phyloP scores from a whole-genome alignment of 2,797 vertebrate species.

The Varecia variegata region DNA sequence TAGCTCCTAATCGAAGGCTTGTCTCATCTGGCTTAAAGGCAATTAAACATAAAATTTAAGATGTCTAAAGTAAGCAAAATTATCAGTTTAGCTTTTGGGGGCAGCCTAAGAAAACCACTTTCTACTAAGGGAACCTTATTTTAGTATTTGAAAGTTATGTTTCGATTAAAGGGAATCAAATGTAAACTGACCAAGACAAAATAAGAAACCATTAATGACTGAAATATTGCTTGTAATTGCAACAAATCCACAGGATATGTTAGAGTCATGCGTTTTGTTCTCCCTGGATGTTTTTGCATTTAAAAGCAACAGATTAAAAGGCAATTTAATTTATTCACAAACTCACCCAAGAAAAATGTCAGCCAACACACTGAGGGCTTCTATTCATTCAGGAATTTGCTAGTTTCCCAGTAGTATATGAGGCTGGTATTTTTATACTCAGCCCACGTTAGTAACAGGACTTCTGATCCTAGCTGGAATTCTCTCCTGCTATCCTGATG shows the following conservation, averaged over 20 bases:
- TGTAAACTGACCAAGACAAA: slow-evolving; percentile 31
- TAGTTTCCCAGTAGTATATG: not conserved
- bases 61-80: not conserved
- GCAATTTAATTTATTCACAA: slow-evolving; percentile 6
- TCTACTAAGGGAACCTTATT: not conserved
- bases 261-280: not conserved
- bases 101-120: not conserved
- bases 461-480: not conserved
- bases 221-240: slow-evolving; percentile 8
- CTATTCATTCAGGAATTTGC: not conserved
- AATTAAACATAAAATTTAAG: not conserved
- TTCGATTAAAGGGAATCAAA: slow-evolving; percentile 24
- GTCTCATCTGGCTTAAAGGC: not conserved
- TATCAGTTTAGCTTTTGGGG: not conserved
- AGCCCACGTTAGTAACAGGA: not conserved
- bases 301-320: slow-evolving; percentile 48
- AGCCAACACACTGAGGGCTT: not conserved
- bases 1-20: not conserved
- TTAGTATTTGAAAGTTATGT: slow-evolving; percentile 1
- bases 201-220: not conserved
- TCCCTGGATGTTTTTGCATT: not conserved
- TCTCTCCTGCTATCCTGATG: not conserved
- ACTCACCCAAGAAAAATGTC: slow-evolving; percentile 15
- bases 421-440: not conserved
- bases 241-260: not conserved